Conservation (phyloP, 2,797 vertebrate genomes). For the Xerus rutilus region DNA sequence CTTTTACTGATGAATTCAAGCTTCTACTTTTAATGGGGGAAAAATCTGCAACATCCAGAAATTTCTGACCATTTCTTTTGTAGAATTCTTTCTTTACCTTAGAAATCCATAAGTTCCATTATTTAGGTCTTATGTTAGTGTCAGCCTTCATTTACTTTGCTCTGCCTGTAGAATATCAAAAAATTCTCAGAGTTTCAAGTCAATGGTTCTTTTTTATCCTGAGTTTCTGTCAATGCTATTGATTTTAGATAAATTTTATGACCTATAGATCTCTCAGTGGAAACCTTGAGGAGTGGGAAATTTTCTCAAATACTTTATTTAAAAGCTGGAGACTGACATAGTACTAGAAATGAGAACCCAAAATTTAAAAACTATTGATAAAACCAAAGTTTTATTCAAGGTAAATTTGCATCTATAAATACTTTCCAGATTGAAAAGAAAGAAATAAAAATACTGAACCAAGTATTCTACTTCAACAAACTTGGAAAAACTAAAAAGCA, state of each 20-base stretch:
- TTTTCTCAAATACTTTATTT: conserved; percentile 9
- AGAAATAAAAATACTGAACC: too few species aligned
- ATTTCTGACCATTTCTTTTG: background rate
- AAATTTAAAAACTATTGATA: conserved; percentile 30
- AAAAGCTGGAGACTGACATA: background rate
- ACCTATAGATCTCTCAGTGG: background rate
- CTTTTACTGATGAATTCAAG: background rate
- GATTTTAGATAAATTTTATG: background rate
- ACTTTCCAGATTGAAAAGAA: background rate
- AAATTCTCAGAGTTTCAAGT: background rate
- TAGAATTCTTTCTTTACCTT: background rate
- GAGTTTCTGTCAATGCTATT: background rate
- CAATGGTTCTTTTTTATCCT: too few species aligned
- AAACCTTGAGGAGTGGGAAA: background rate
- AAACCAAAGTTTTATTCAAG: conserved; percentile 6
- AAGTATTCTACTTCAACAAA: conserved; percentile 2
- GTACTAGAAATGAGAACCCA: background rate
- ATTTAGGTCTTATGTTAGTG: background rate
- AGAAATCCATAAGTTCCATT: background rate
- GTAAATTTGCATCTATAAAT: background rate
- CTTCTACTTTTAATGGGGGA: background rate
- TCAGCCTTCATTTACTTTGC: background rate
- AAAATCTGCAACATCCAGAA: background rate
- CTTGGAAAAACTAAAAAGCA: background rate
- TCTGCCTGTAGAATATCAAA: background rate